Evolutionary conservation across 1,140 invertebrate genomes (phyloP).

Genomic region (Drosophila micromelanica): DNA sequence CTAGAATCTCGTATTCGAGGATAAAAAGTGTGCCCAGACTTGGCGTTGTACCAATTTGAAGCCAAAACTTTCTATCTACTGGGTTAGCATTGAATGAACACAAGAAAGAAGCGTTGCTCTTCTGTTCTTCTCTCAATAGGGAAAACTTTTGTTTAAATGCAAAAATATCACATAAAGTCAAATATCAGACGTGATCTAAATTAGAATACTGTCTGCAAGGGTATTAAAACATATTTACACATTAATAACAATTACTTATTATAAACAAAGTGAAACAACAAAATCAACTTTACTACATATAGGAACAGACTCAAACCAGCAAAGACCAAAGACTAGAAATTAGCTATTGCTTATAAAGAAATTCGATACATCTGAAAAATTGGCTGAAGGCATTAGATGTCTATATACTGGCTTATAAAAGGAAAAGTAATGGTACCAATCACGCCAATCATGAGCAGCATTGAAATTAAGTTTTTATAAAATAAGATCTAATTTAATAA

Average conservation of each 20-base stretch:
- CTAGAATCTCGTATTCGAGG: conserved; percentile 63
- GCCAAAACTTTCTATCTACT: conserved; percentile 17
- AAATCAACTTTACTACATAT: conserved; percentile 20
- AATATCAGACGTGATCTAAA: neutral
- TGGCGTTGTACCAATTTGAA: conserved; percentile 12
- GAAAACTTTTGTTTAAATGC: too few species aligned
- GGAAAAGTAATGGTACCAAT: too few species aligned
- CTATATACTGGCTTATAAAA: too few species aligned
- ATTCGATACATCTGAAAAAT: too few species aligned
- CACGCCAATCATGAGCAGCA: too few species aligned
- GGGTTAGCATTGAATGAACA: conserved; percentile 27
- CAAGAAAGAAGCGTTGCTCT: neutral
- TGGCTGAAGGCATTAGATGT: too few species aligned
- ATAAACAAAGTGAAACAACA: conserved; percentile 21
- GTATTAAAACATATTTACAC: conserved; percentile 16
- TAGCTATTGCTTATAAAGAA: neutral
- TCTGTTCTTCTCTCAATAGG: neutral
- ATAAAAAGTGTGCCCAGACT: conserved; percentile 64
- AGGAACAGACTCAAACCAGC: conserved; percentile 10
- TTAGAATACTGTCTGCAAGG: neutral
- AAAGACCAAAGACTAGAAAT: conserved; percentile 1
- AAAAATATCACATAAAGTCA: too few species aligned
- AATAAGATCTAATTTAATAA: too few species aligned
- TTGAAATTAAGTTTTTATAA: too few species aligned
- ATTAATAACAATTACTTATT: conserved; percentile 1